Conservation (phyloP, 1,140 invertebrate species). For the Drosophila oshimai region DNA sequence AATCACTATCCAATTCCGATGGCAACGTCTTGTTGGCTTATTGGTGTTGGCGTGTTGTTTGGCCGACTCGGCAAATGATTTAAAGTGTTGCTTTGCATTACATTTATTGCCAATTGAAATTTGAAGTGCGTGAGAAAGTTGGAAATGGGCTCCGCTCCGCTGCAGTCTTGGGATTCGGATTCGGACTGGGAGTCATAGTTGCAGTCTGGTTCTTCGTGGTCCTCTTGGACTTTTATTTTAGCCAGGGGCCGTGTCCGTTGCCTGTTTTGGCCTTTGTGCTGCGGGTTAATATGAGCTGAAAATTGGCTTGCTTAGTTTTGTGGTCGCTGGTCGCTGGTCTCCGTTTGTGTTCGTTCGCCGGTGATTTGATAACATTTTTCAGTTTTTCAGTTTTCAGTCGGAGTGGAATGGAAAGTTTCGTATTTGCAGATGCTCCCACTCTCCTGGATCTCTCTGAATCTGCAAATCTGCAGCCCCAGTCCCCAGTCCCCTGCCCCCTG, state of each 20-base stretch:
- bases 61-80: constrained; percentile 75
- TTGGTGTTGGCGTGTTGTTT: constrained; percentile 74
- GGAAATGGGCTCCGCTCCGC: constrained; percentile 54
- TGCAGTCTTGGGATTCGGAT: not conserved
- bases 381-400: constrained; percentile 45
- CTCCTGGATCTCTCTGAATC: constrained; percentile 11
- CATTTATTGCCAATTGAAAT: constrained; percentile 83
- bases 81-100: constrained; percentile 83
- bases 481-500: not conserved
- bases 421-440: constrained; percentile 45
- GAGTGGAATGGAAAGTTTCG: constrained; percentile 75
- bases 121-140: constrained; percentile 83
- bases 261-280: constrained; percentile 72
- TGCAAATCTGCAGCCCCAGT: not conserved
- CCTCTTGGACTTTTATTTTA: constrained; percentile 23
- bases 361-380: constrained; percentile 80
- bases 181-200: constrained; percentile 14
- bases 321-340: constrained; percentile 56
- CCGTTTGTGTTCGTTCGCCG: constrained; percentile 66
- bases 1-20: constrained; percentile 39
- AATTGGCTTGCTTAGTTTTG: constrained; percentile 81
- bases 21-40: constrained; percentile 53
- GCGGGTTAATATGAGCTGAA: constrained; percentile 82
- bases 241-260: constrained; percentile 42
- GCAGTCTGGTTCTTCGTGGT: constrained; percentile 28